These are phyloP conservation scores for Acanthoscelides obtectus DNA, from an alignment of 2,888 invertebrate genomes.

Conservation along the genomic window DNA sequence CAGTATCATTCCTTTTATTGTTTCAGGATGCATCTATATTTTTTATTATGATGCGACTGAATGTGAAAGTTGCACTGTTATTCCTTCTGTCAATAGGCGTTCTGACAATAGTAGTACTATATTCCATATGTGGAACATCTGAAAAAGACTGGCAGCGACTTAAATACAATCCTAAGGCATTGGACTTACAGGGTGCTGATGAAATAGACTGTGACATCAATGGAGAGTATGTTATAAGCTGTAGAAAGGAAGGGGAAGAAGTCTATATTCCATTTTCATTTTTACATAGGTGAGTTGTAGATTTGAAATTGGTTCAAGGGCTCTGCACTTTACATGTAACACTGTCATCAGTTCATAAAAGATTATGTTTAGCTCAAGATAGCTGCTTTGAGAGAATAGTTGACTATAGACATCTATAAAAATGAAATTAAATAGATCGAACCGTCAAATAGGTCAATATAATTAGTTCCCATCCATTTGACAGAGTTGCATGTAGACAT, in stretches of 20 bases:
- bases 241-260: slow-evolving; percentile 58
- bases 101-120: slow-evolving; percentile 66
- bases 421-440: too few relatives aligned
- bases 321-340: too few relatives aligned
- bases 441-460: too few relatives aligned
- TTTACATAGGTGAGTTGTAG: slow-evolving; percentile 62
- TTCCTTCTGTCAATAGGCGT: slow-evolving; percentile 60
- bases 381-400: too few relatives aligned
- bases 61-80: slow-evolving; percentile 69
- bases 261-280: slow-evolving; percentile 91
- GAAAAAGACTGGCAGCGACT: slow-evolving; percentile 31
- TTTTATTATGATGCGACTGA: slow-evolving; percentile 70
- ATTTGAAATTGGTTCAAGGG: too few relatives aligned
- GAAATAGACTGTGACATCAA: slow-evolving; percentile 86
- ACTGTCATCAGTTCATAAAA: too few relatives aligned
- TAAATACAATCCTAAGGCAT: slow-evolving; percentile 26
- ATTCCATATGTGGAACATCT: slow-evolving; percentile 64
- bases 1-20: too few relatives aligned
- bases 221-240: slow-evolving; percentile 61
- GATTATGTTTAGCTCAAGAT: too few relatives aligned
- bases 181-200: slow-evolving; percentile 51
- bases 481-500: too few relatives aligned
- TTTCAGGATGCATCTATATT: slow-evolving; percentile 45
- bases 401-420: too few relatives aligned
- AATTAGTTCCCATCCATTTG: too few relatives aligned